Evolutionary conservation across 2,888 invertebrate genomes (phyloP).

Genomic region (Callinectes sapidus): DNA sequence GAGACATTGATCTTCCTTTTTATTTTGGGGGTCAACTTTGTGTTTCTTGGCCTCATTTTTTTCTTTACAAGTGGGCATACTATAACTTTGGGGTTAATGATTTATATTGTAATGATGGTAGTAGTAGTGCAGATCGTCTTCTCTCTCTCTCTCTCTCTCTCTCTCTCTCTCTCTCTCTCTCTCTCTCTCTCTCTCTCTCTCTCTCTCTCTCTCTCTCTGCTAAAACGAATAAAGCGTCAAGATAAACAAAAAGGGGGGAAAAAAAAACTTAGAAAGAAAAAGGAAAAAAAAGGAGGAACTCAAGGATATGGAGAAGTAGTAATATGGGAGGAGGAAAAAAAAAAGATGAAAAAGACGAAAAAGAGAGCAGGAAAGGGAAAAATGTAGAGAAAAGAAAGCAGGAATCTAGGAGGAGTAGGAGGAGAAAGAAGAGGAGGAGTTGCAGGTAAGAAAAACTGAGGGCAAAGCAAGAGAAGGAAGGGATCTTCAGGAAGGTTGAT

Average conservation of each 20-base stretch:
- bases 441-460: not conserved
- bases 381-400: not conserved
- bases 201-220: not conserved
- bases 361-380: not conserved
- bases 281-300: not conserved
- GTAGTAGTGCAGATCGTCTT: not conserved
- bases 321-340: not conserved
- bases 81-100: not conserved
- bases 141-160: not conserved
- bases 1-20: too few relatives aligned
- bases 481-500: not conserved
- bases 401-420: not conserved
- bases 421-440: not conserved
- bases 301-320: not conserved
- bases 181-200: not conserved
- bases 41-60: not conserved
- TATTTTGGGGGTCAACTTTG: not conserved
- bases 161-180: not conserved
- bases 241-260: not conserved
- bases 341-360: not conserved
- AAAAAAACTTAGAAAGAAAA: not conserved
- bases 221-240: not conserved
- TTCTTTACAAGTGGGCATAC: not conserved
- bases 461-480: not conserved
- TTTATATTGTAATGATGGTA: not conserved